Conservation (phyloP, 2,797 vertebrate species). For the Ibycter americanus region DNA sequence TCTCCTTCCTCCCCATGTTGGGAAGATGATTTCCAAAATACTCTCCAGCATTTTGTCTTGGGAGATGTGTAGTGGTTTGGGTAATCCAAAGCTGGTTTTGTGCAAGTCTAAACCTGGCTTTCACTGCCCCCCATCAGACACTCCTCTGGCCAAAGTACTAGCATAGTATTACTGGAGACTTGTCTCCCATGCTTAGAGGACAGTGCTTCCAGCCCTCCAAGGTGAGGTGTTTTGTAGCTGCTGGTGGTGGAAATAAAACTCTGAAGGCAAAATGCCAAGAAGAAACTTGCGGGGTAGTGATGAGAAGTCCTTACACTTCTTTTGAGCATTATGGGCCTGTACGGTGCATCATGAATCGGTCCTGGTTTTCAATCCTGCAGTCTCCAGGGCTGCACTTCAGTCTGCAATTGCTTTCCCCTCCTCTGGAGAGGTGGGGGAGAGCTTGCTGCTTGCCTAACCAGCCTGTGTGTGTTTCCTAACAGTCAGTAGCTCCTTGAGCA, state of each 20-base stretch:
- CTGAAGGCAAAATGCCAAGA: background rate
- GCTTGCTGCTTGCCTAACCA: background rate
- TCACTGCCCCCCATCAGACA: background rate
- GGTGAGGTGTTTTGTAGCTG: background rate
- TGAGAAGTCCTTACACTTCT: background rate
- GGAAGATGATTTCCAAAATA: background rate
- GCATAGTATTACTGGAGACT: fast-evolving
- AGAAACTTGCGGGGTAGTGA: background rate
- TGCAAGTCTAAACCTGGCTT: background rate
- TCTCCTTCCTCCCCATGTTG: background rate
- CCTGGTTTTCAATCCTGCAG: background rate
- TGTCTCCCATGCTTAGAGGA: background rate
- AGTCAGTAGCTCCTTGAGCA: background rate
- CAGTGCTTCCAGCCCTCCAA: background rate
- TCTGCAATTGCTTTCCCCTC: background rate
- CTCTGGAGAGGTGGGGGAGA: background rate
- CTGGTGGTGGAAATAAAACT: background rate
- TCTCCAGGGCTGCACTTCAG: background rate
- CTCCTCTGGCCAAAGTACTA: background rate
- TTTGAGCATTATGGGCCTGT: background rate
- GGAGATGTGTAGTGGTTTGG: background rate
- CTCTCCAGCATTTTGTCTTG: background rate
- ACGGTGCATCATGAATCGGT: background rate
- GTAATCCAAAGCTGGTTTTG: background rate
- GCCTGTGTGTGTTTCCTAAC: background rate